A percentile compares a stretch with the other conserved stretches of the same genome.
phyloP scores from a whole-genome alignment of 2,888 invertebrate genomes.

The Athalia cordata region DNA sequence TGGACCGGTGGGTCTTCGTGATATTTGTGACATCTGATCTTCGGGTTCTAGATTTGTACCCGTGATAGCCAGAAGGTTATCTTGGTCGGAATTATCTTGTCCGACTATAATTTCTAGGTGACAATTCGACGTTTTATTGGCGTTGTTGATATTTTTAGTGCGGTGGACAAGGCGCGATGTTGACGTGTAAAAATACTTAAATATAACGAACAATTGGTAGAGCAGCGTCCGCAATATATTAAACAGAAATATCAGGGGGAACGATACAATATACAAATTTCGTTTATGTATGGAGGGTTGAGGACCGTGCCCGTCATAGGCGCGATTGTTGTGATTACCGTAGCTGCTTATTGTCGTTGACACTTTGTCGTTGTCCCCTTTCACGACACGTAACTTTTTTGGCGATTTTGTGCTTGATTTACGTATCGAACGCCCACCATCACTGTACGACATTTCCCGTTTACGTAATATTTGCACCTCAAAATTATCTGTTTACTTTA shows the following conservation, averaged over 20 bases:
- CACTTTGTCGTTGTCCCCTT: slow-evolving; percentile 67
- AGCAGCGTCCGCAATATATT: slow-evolving; percentile 88
- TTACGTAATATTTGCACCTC: not conserved
- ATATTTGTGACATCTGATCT: slow-evolving; percentile 74
- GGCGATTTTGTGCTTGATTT: slow-evolving; percentile 73
- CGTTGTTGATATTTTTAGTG: slow-evolving; percentile 56
- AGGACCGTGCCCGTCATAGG: slow-evolving; percentile 70
- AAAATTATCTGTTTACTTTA: no score
- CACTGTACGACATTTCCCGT: slow-evolving; percentile 72
- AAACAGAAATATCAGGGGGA: slow-evolving; percentile 90
- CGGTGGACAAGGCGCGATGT: slow-evolving; percentile 85
- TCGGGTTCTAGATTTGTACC: slow-evolving; percentile 47
- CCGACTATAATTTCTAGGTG: slow-evolving; percentile 76
- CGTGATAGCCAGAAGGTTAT: slow-evolving; percentile 62
- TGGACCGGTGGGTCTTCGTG: slow-evolving; percentile 73
- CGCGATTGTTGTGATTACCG: slow-evolving; percentile 62
- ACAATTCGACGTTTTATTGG: slow-evolving; percentile 55
- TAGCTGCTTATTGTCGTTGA: slow-evolving; percentile 68
- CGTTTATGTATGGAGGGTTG: slow-evolving; percentile 89
- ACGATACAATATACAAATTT: slow-evolving; percentile 91
- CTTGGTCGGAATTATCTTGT: slow-evolving; percentile 57
- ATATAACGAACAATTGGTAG: slow-evolving; percentile 90
- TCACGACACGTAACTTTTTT: slow-evolving; percentile 72
- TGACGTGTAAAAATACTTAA: slow-evolving; percentile 89
- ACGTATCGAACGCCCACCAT: slow-evolving; percentile 73